Base-by-base conservation (phyloP, 1,140 invertebrate genomes). In the Lordiphosa mommai region DNA sequence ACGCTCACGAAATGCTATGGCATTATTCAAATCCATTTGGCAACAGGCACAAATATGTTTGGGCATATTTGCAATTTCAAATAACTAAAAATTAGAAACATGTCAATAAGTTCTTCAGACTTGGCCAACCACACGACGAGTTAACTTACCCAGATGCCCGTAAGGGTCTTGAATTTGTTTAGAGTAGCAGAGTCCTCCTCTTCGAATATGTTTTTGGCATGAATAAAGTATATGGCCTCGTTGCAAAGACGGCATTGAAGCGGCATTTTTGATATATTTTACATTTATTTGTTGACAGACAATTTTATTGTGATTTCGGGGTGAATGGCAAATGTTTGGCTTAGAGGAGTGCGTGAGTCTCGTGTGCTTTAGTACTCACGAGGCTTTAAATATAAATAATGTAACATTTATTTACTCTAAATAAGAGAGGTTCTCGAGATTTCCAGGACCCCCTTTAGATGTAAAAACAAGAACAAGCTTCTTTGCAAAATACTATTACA, bases 21-120 rank as follows among this genome's bases (percentile, higher is more conserved):
- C 36, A 20, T 49, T 33, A 14, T 52, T 50, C 9, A 77, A 38
- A 3, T 77, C 57, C 36, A 56, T 12, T 3, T 58, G 34, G 20
- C 72, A 77, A 14, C 38, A 51, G 6, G 36, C 40, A 29, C 72
- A 77, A 34, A 77, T 77, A 4, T 77, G 50, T 10, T 50, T 40
- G 0, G 72, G 61, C 12, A 67, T 23, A 34, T 55, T n/a, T 2
- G 40, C 14, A 2, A 38, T 34, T 0, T 70, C 43, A 4, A 10
- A 23, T 40, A 80, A 30, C 74, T 79, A 14, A n/a, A 69, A 65
- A 44, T 60, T 1, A 4, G 9, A 12, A 47, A 4, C 4, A 36
- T 38, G 2, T 10, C 32, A 13, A 6, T 10, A 23, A 9, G 1
- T 10, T 10, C 9, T 27, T n/a, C 0, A 4, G 36, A 9, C 8